These are phyloP conservation scores for Ophraella communa DNA, from an alignment of 2,888 invertebrate species.

Conservation along the genomic window DNA sequence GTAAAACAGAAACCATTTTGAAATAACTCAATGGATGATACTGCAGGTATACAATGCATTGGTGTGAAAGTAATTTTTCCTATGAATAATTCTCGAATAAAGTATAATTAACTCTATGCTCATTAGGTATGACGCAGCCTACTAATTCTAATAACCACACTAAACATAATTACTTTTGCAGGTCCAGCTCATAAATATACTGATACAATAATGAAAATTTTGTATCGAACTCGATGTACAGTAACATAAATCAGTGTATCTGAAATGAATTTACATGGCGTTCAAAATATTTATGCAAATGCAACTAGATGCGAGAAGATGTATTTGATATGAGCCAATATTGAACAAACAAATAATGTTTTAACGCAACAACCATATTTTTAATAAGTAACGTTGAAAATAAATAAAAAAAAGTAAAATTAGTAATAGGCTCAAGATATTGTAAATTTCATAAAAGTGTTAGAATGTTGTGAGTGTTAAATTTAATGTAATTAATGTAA, in stretches of 20 bases:
- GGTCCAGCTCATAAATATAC: slow-evolving; percentile 23
- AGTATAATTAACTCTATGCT: not conserved
- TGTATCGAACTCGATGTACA: slow-evolving; percentile 21
- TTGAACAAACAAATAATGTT: not conserved
- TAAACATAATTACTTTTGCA: slow-evolving; percentile 29
- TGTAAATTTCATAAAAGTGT: too few species aligned
- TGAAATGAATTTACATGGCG: slow-evolving; percentile 20
- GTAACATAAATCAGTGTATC: slow-evolving; percentile 23
- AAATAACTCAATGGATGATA: too few species aligned
- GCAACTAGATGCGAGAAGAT: not conserved
- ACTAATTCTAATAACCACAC: slow-evolving; percentile 30
- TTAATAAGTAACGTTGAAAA: too few species aligned
- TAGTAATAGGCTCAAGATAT: too few species aligned
- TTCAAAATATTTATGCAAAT: slow-evolving; percentile 27
- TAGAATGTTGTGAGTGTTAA: too few species aligned
- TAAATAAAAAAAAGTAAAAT: too few species aligned
- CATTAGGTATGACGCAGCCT: not conserved
- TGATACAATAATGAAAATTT: slow-evolving; percentile 27
- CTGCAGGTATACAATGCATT: too few species aligned
- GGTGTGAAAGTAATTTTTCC: not conserved
- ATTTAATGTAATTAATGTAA: too few species aligned
- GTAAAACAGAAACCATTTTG: too few species aligned
- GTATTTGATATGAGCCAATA: not conserved
- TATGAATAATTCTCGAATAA: not conserved
- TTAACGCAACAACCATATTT: too few species aligned